A percentile compares a stretch with the other conserved stretches of the same genome.
Evolutionary conservation across 2,797 vertebrate species (phyloP).

Genomic region (Alectoris magna): DNA sequence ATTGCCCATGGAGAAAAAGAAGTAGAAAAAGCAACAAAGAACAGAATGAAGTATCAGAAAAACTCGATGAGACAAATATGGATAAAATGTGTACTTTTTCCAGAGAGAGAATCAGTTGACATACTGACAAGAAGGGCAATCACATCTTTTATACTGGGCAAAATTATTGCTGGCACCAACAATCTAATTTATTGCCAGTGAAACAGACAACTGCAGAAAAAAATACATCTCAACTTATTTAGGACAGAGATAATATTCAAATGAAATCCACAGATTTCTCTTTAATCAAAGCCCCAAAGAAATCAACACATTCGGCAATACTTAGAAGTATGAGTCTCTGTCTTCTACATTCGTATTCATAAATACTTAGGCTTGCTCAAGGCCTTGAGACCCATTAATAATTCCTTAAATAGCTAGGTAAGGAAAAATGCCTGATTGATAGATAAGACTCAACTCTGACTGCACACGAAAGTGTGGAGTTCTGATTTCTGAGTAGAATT

Average conservation of each 20-base stretch:
- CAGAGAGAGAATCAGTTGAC: background rate
- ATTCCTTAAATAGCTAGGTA: background rate
- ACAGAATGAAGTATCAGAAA: background rate
- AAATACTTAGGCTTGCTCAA: background rate
- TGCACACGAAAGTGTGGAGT: fast-evolving
- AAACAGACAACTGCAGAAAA: background rate
- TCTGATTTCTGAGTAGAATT: background rate
- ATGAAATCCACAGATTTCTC: background rate
- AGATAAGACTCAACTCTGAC: background rate
- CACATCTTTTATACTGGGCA: background rate
- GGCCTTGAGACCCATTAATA: background rate
- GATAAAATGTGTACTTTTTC: background rate
- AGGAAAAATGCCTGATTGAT: background rate
- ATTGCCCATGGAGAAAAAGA: background rate
- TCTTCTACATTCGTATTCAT: background rate
- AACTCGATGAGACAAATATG: background rate
- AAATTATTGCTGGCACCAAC: background rate
- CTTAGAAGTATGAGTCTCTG: background rate
- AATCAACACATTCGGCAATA: fast-evolving
- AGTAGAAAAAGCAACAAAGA: background rate
- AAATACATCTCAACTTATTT: background rate
- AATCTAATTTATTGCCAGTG: background rate
- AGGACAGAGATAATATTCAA: background rate
- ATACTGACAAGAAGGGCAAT: background rate
- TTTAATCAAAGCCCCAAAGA: background rate